Evolutionary conservation across 2,113 vertebrate species (phyloP).

Genomic region (Heliornis fulica): DNA sequence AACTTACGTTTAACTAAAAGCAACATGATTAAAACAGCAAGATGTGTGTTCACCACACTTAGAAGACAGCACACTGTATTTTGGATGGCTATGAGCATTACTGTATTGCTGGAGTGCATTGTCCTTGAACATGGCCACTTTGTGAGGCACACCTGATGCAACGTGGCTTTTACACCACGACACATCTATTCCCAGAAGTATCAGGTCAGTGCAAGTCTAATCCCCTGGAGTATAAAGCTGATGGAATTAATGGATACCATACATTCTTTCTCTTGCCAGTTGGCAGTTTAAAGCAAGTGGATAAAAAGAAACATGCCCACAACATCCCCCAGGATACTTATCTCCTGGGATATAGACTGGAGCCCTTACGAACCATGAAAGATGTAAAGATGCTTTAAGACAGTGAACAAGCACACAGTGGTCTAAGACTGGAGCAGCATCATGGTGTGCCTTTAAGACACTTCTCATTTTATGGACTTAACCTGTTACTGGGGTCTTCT

Average conservation of each 20-base stretch:
- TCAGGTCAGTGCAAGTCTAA: background rate
- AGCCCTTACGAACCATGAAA: background rate
- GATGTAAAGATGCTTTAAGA: background rate
- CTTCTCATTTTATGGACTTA: background rate
- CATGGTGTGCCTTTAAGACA: background rate
- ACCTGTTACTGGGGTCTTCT: background rate
- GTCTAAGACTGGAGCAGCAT: background rate
- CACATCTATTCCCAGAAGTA: background rate
- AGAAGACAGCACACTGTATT: accelerated
- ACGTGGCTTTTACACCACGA: background rate
- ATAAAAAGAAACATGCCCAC: background rate
- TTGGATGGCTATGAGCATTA: background rate
- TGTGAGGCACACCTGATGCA: background rate
- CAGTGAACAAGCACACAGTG: background rate
- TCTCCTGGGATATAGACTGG: background rate
- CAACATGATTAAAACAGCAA: background rate
- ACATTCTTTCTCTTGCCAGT: background rate
- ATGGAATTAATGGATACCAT: background rate
- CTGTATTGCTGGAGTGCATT: background rate
- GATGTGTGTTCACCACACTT: background rate
- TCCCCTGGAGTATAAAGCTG: background rate
- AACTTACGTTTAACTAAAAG: background rate
- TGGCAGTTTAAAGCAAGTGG: background rate
- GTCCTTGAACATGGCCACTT: background rate
- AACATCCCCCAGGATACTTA: background rate